Percentiles rank a stretch among this genome's conserved stretches.
Conservation (phyloP, 1,140 invertebrate species). For the Drosophila pseudoobscura region DNA sequence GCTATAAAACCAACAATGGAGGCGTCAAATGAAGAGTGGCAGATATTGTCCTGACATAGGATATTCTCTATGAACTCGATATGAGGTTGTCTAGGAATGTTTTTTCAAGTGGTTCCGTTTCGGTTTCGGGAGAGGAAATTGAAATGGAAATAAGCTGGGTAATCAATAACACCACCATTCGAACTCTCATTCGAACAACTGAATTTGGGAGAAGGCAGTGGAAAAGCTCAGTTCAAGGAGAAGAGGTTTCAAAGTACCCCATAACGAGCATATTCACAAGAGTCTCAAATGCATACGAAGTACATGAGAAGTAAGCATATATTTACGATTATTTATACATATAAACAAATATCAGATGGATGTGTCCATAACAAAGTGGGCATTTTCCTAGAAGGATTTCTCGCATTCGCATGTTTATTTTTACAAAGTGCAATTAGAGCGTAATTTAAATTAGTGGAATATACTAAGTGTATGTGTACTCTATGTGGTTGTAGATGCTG, state of each 20-base stretch:
- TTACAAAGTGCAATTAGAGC: slow-evolving; percentile 72
- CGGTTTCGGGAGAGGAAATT: slow-evolving; percentile 20
- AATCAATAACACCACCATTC: slow-evolving; percentile 20
- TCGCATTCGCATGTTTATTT: slow-evolving; percentile 34
- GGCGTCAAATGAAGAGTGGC: slow-evolving; percentile 34
- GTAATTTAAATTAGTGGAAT: slow-evolving; percentile 71
- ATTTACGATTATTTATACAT: too few species aligned
- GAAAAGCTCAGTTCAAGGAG: too few species aligned
- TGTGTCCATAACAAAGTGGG: background rate
- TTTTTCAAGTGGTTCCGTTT: slow-evolving; percentile 3
- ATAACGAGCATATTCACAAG: too few species aligned
- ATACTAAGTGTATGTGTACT: slow-evolving; percentile 52
- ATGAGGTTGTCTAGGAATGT: background rate
- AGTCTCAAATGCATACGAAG: too few species aligned
- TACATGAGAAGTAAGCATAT: too few species aligned
- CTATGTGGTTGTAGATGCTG: slow-evolving; percentile 30
- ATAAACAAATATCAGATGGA: background rate
- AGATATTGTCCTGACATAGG: background rate
- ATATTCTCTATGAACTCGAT: too few species aligned
- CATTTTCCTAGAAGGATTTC: background rate
- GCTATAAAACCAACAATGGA: slow-evolving; percentile 38
- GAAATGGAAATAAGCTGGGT: slow-evolving; percentile 24
- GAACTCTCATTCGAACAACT: too few species aligned
- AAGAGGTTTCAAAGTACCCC: too few species aligned
- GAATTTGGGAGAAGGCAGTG: too few species aligned